These are phyloP conservation scores for Podocnemis expansa DNA, from an alignment of 2,113 vertebrate genomes.

Conservation along the genomic window DNA sequence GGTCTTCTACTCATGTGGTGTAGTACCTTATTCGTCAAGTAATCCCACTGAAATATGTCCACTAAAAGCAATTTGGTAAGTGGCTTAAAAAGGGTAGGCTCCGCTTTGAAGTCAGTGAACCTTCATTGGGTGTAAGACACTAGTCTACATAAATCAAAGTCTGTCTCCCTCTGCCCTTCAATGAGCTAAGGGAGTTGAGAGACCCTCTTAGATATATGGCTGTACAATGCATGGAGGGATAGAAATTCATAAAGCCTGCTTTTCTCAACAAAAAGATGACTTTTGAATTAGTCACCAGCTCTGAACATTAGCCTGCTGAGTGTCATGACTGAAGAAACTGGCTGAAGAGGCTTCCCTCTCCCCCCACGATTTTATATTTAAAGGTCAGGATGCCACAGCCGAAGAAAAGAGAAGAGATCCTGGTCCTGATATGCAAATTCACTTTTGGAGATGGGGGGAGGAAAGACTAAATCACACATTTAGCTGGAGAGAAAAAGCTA, in stretches of 20 bases:
- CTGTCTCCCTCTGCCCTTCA: background rate
- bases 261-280: background rate
- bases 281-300: background rate
- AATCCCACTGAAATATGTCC: background rate
- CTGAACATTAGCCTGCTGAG: background rate
- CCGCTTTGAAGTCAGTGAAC: background rate
- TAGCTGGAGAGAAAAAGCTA: background rate
- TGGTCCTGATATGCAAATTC: rapidly evolving
- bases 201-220: background rate
- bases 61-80: background rate
- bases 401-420: rapidly evolving
- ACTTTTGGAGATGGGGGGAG: background rate
- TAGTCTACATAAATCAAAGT: background rate
- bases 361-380: background rate
- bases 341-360: background rate
- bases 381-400: rapidly evolving
- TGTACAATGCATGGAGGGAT: background rate
- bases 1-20: background rate
- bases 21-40: background rate
- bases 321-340: background rate
- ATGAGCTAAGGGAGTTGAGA: background rate
- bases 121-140: background rate
- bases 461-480: background rate
- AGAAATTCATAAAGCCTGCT: background rate
- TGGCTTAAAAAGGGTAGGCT: background rate